Evolutionary conservation across 2,113 vertebrate genomes (phyloP).

Genomic region (Rousettus leschenaultii): DNA sequence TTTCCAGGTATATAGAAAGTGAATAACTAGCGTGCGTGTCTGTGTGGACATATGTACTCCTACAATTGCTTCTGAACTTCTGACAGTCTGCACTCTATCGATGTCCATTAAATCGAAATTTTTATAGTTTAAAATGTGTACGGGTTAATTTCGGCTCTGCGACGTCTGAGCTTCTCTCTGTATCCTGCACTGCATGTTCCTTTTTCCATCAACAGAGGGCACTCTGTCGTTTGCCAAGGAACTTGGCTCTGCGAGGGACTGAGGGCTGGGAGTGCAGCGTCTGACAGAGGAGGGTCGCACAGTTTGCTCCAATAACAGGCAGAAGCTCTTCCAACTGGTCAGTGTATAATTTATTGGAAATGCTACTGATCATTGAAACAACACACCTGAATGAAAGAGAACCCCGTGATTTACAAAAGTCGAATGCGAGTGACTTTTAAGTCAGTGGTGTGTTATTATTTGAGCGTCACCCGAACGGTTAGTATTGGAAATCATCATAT

Average conservation of each 20-base stretch:
- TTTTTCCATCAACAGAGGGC: conserved; percentile 85
- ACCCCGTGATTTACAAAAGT: conserved; percentile 80
- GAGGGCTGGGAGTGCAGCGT: background rate
- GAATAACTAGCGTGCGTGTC: background rate
- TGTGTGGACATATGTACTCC: background rate
- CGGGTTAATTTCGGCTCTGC: background rate
- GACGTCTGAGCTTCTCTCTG: background rate
- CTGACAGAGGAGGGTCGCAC: conserved; percentile 26
- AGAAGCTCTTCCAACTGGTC: conserved; percentile 77
- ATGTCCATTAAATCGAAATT: background rate
- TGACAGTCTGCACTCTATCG: background rate
- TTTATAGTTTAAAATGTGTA: conserved; percentile 42
- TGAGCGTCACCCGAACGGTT: conserved; percentile 67
- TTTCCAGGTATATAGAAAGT: conserved; percentile 60
- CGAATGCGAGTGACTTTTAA: conserved; percentile 75
- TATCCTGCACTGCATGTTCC: background rate
- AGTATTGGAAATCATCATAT: conserved; percentile 66
- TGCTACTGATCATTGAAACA: conserved; percentile 79
- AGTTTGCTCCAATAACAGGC: conserved; percentile 50
- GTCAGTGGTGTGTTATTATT: conserved; percentile 49
- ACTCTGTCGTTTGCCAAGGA: conserved; percentile 82
- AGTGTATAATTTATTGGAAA: conserved; percentile 84
- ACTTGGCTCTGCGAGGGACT: background rate
- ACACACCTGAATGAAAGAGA: conserved; percentile 77
- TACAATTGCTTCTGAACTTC: background rate